Base-by-base conservation (phyloP, 1,140 invertebrate species). In the Scylla paramamosain region DNA sequence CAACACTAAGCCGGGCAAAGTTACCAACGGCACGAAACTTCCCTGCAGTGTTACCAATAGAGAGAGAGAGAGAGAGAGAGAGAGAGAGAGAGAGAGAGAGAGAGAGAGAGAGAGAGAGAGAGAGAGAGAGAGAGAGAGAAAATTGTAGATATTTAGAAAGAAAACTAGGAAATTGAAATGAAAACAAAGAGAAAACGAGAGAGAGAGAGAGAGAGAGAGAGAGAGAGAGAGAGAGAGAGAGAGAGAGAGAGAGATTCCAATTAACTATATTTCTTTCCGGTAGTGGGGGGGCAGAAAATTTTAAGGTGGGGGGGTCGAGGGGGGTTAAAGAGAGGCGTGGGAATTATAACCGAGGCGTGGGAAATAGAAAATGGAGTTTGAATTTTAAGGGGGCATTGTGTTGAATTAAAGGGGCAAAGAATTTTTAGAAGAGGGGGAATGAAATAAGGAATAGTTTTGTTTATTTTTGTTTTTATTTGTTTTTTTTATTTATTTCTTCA, bases 181-280 rank as follows among this genome's bases (percentile, higher is more conserved):
- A 1, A 77, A n/a, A 20, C 6, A n/a, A 39, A 39, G 52, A 59
- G 25, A 3, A 14, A 59, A 59, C 16, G 1, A 59, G 88, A 90
- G 88, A 90, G 88, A 90, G 88, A 90, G 88, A 90, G 88, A 90
- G 87, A 90, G 88, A 90, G 88, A 90, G 88, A 90, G 88, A 39
- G 32, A 90, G 88, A 39, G 12, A 12, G 52, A 59, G 88, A 90
- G 88, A 90, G 88, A 90, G 88, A 90, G 87, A 90, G 88, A 90
- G 88, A 90, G 88, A 90, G 88, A 39, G 32, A 90, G 88, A 39
- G 12, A 12, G 52, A 59, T n/a, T 39, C 6, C 39, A 39, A 39
- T 39, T 39, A 39, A 39, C 39, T 6, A 6, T 39, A 39, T 39
- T 39, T 39, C 39, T 39, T 39, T 39, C 6, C 39, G 1, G 6